phyloP scores from a whole-genome alignment of 1,140 invertebrate genomes.

The Helicoverpa armigera region DNA sequence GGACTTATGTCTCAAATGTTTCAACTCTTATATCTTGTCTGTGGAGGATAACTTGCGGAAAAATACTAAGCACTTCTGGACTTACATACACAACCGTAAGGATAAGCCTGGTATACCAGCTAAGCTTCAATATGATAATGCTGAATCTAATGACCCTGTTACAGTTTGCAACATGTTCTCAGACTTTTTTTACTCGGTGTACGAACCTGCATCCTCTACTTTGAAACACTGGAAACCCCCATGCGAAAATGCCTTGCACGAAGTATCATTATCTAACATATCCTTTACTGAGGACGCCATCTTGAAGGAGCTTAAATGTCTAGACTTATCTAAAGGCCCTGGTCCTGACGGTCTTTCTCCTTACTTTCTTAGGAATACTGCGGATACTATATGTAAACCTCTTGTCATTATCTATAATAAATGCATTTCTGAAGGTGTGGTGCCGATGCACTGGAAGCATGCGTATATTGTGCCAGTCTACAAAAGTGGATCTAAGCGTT shows the following conservation, averaged over 20 bases:
- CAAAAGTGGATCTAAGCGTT: not conserved
- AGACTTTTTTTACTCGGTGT: conserved; percentile 1
- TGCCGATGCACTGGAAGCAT: not conserved
- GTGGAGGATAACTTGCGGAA: not conserved
- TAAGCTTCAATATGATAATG: not conserved
- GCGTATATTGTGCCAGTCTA: conserved; percentile 1
- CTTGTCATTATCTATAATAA: not conserved
- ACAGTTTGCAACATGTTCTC: not conserved
- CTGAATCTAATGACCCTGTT: not conserved
- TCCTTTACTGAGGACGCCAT: not conserved
- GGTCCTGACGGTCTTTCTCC: not conserved
- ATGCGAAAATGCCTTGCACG: not conserved
- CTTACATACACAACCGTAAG: conserved; percentile 1
- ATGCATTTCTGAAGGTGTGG: conserved; percentile 2
- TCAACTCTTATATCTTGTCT: not conserved
- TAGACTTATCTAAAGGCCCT: not conserved
- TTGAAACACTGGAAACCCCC: not conserved
- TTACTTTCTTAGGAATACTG: not conserved
- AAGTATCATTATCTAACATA: not conserved
- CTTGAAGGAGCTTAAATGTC: not conserved
- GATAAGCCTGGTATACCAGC: conserved; percentile 2
- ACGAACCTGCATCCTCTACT: not conserved
- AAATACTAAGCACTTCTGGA: conserved; percentile 12
- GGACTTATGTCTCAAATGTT: not conserved
- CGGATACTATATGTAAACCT: not conserved